Evolutionary conservation across 2,113 vertebrate species (phyloP), one percentile per base, ranked within the genome.

Genomic region (Perca flavescens): DNA sequence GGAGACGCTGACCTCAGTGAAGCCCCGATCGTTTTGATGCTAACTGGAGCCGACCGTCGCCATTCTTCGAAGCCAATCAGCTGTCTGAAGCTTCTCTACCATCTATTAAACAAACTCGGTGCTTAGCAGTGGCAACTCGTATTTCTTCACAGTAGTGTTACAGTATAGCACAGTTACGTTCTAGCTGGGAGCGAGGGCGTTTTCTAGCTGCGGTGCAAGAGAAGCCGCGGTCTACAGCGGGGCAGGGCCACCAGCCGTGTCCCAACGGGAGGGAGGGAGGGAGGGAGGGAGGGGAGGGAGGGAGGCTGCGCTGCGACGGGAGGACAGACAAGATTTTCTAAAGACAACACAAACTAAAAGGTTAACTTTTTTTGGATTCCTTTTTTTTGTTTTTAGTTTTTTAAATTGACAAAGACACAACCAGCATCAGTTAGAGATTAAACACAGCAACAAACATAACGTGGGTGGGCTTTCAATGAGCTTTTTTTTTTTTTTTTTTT

Each of bases 61-160:
- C 66, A 67, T 79, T 12, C 61, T 64, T 83, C 22, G 60, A 61
- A 25, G 58, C 69, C 36, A 53, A 70, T 78, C 58, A 71, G 56
- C 79, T 54, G 52, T 73, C 50, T 62, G 63, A 61, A 31, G 73
- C 43, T 47, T 56, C 34, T 67, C 43, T 67, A 46, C 47, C 46
- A 56, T 40, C 53, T 67, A 22, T 52, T 12, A 46, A 70, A 77
- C 64, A 74, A 84, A 83, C 80, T 77, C 58, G 17, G 84, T 50
- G 72, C 68, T 79, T 70, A 68, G 82, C 86, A 89, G 87, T 89
- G 89, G 62, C 66, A 15, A 69, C 68, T 80, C 25, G 25, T 47
- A 60, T 79, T 70, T 89, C 88, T 91, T 93, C 90, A 91, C 90
- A 90, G 86, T 88, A 89, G 86, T 85, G 83, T 91, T 90, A 86